Percentiles rank a stretch among this genome's conserved stretches.
These are phyloP conservation scores for Leptopilina clavipes DNA, from an alignment of 1,140 invertebrate species.

Conservation along the genomic window DNA sequence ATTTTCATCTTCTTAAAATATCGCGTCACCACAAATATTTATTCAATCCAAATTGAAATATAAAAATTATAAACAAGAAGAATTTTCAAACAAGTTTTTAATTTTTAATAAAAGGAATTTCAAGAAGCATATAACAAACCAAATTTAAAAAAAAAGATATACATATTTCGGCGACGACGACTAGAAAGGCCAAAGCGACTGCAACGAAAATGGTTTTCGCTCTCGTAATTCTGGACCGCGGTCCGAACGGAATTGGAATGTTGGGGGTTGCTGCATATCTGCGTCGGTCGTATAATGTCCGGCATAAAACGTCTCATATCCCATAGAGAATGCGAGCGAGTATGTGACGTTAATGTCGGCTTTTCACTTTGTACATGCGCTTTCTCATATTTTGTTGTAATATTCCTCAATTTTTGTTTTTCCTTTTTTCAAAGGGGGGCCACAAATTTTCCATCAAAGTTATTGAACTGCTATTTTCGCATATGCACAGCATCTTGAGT, in stretches of 20 bases:
- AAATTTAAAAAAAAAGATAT: neutral
- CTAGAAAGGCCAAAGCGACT: neutral
- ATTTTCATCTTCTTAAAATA: too few species aligned
- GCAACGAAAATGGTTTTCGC: conserved; percentile 31
- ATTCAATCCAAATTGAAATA: too few species aligned
- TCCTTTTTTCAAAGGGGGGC: too few species aligned
- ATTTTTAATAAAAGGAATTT: too few species aligned
- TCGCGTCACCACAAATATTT: too few species aligned
- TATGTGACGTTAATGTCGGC: conserved; percentile 29
- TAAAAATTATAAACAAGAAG: too few species aligned
- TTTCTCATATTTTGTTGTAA: neutral
- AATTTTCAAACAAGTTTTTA: too few species aligned
- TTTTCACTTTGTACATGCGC: conserved; percentile 32
- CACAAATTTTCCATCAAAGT: too few species aligned
- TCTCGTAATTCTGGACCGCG: conserved; percentile 30
- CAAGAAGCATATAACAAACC: too few species aligned
- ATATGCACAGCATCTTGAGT: too few species aligned
- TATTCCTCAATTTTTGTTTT: neutral
- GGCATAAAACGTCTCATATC: conserved; percentile 34
- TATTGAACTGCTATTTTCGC: neutral
- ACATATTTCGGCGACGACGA: too few species aligned
- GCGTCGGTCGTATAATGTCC: conserved; percentile 32
- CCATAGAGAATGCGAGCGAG: conserved; percentile 29
- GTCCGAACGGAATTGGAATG: conserved; percentile 29
- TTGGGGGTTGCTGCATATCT: conserved; percentile 22